These are phyloP conservation scores for Dicranocentrus wangi DNA, from an alignment of 2,888 invertebrate species.

Conservation along the genomic window DNA sequence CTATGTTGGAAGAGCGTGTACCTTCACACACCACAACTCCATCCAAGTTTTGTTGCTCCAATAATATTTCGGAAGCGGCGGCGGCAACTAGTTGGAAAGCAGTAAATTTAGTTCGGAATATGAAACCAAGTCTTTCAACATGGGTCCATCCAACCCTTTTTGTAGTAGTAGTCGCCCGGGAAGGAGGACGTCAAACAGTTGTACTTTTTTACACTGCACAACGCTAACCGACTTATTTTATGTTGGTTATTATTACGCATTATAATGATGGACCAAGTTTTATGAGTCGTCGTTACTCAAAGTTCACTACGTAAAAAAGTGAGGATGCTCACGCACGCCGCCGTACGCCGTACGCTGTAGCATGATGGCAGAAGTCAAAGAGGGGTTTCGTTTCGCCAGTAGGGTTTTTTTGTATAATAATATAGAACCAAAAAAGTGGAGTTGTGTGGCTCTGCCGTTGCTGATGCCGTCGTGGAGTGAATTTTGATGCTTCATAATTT, in stretches of 20 bases:
- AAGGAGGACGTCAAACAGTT: background rate
- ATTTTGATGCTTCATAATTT: background rate
- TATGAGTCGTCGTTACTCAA: conserved; percentile 52
- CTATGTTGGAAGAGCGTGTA: background rate
- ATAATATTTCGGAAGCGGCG: background rate
- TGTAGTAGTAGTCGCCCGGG: background rate
- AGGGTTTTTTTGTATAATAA: background rate
- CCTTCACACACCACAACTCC: too few species aligned
- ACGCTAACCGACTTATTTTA: conserved; percentile 25
- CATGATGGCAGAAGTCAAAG: too few species aligned
- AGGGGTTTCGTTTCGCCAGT: too few species aligned
- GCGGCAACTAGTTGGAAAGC: conserved; percentile 35
- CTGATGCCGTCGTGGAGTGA: background rate
- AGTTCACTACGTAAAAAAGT: conserved; percentile 32
- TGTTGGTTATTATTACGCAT: conserved; percentile 48
- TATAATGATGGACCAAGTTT: conserved; percentile 43
- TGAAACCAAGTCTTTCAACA: background rate
- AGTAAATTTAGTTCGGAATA: conserved; percentile 41
- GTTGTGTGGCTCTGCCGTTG: too few species aligned
- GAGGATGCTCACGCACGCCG: background rate
- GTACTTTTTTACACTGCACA: background rate
- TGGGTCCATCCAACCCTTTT: background rate
- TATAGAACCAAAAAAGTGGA: too few species aligned
- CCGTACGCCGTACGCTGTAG: too few species aligned
- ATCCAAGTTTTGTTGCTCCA: conserved; percentile 17